Evolutionary conservation across 2,888 invertebrate species (phyloP).

Genomic region (Lordiphosa fenestrarum): DNA sequence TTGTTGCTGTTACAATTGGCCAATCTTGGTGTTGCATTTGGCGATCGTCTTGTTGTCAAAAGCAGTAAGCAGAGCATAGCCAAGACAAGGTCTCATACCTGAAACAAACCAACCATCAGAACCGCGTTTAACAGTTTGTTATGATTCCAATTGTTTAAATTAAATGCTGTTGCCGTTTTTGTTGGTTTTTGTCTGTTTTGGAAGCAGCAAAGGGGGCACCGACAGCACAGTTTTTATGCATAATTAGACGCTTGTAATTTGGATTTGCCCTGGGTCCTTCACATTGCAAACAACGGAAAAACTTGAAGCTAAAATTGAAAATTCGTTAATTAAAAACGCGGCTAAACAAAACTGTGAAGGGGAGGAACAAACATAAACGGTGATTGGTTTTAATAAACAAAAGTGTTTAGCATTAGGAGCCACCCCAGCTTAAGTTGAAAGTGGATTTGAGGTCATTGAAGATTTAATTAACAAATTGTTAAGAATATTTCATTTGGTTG

Average conservation of each 20-base stretch:
- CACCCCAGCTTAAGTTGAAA: no score
- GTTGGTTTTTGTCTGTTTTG: slow-evolving; percentile 9
- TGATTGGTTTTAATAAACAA: no score
- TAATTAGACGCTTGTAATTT: slow-evolving; percentile 46
- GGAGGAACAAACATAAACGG: no score
- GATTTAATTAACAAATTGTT: no score
- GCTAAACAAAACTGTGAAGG: no score
- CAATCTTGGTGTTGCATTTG: slow-evolving; percentile 25
- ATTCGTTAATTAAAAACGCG: background rate
- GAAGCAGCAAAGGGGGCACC: slow-evolving; percentile 26
- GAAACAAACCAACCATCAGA: slow-evolving; percentile 29
- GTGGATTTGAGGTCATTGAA: no score
- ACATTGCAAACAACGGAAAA: slow-evolving; percentile 36
- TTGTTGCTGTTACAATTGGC: slow-evolving; percentile 24
- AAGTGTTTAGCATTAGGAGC: no score
- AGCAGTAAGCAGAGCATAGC: slow-evolving; percentile 62
- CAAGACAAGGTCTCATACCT: slow-evolving; percentile 51
- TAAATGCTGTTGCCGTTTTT: no score
- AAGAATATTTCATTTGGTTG: no score
- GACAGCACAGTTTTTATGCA: slow-evolving; percentile 63
- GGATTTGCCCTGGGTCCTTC: slow-evolving; percentile 38
- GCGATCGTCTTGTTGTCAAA: slow-evolving; percentile 28
- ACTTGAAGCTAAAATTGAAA: background rate
- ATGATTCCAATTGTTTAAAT: slow-evolving; percentile 55
- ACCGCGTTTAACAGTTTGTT: slow-evolving; percentile 57